Evolutionary conservation across 2,797 vertebrate species (phyloP).

Genomic region (Pseudomugil gertrudae): DNA sequence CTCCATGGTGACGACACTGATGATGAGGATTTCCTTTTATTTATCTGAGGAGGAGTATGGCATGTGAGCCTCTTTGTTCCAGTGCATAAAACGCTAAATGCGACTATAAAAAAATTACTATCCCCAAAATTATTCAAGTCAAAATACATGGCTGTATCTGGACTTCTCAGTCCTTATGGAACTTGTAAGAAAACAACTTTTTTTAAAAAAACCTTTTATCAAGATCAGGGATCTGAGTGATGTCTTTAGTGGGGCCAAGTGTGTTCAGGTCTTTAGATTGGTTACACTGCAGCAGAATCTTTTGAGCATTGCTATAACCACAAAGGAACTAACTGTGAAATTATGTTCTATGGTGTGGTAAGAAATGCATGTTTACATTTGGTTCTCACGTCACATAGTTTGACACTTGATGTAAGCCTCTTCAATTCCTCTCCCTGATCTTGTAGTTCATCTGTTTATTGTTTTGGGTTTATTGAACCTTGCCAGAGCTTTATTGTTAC

Average conservation of each 20-base stretch:
- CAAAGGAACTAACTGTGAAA: constrained; percentile 8
- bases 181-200: constrained; percentile 5
- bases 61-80: constrained; percentile 44
- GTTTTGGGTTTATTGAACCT: background rate
- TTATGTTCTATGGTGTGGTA: constrained; percentile 4
- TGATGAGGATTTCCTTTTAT: constrained; percentile 44
- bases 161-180: constrained; percentile 4
- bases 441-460: constrained; percentile 6
- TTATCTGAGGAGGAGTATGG: constrained; percentile 47
- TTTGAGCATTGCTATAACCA: constrained; percentile 5
- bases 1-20: constrained; percentile 60
- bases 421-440: background rate
- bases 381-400: background rate
- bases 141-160: constrained; percentile 15
- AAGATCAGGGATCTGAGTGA: background rate
- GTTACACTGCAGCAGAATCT: background rate
- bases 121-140: constrained; percentile 3
- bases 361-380: background rate
- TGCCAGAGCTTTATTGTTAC: constrained; percentile 1
- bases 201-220: constrained; percentile 5
- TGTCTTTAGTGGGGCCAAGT: background rate
- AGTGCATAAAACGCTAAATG: constrained; percentile 29
- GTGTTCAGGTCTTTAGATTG: constrained; percentile 1
- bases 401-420: constrained; percentile 8
- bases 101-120: background rate